phyloP scores from a whole-genome alignment of 2,888 invertebrate genomes.

The Acrobasis consociella region DNA sequence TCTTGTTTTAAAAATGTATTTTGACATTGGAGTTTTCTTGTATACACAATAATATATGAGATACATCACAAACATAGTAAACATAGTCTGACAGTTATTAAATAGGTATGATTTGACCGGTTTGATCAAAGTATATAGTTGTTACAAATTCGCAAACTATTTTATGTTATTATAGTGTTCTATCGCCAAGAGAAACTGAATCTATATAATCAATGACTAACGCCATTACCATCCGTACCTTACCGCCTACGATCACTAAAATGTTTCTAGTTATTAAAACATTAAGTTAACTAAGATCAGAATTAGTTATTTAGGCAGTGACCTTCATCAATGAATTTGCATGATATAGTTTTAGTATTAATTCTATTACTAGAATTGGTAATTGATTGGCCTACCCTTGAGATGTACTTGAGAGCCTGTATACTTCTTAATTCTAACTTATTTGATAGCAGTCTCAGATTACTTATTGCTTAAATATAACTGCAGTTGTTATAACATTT shows the following conservation, averaged over 20 bases:
- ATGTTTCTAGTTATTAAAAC: not conserved
- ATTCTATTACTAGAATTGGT: not conserved
- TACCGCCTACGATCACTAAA: not conserved
- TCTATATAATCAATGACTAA: not conserved
- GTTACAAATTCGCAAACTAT: not conserved
- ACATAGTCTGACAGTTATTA: too few relatives aligned
- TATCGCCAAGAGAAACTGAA: not conserved
- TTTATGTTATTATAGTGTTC: not conserved
- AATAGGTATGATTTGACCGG: too few relatives aligned
- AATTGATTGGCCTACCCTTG: not conserved
- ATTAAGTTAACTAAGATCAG: not conserved
- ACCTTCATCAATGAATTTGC: not conserved
- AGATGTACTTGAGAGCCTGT: too few relatives aligned
- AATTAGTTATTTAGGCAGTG: not conserved
- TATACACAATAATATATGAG: too few relatives aligned
- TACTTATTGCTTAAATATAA: too few relatives aligned
- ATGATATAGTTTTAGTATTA: not conserved
- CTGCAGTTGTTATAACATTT: too few relatives aligned
- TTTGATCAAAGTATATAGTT: not conserved
- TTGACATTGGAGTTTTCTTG: too few relatives aligned
- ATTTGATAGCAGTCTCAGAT: too few relatives aligned
- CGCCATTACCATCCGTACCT: not conserved
- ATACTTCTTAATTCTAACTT: too few relatives aligned
- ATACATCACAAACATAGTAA: too few relatives aligned
- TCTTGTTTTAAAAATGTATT: too few relatives aligned